Evolutionary conservation across 2,113 vertebrate species (phyloP).

Genomic region (Nycticebus coucang): DNA sequence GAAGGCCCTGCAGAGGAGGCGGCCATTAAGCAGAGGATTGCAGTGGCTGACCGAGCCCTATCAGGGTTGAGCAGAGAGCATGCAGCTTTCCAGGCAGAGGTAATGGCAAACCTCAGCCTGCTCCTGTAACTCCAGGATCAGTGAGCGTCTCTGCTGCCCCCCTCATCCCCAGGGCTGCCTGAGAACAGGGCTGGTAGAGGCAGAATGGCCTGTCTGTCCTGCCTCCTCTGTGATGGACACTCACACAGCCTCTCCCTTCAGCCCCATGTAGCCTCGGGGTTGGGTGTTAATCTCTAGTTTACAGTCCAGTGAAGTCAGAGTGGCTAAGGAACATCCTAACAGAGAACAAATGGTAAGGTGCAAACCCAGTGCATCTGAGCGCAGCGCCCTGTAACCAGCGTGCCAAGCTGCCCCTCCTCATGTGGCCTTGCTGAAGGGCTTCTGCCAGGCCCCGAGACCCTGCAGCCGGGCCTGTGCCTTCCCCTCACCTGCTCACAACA

Average conservation of each 20-base stretch:
- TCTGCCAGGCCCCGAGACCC: not conserved
- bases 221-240: fast-evolving
- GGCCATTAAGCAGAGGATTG: too few relatives aligned
- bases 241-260: fast-evolving
- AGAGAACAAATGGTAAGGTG: not conserved
- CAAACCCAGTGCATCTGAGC: fast-evolving
- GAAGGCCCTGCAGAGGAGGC: not conserved
- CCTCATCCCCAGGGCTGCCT: not conserved
- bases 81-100: not conserved
- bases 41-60: not conserved
- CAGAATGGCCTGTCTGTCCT: not conserved
- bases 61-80: too few relatives aligned
- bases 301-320: not conserved
- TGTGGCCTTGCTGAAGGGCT: not conserved
- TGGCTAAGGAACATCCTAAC: not conserved
- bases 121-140: not conserved
- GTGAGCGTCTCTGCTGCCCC: not conserved
- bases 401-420: fast-evolving
- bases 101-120: too few relatives aligned
- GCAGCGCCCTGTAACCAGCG: fast-evolving
- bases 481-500: not conserved
- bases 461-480: fast-evolving
- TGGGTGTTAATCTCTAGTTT: not conserved
- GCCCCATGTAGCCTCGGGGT: not conserved
- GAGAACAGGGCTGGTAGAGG: not conserved